Conservation (phyloP, 2,888 invertebrate species). For the Acleris literana region DNA sequence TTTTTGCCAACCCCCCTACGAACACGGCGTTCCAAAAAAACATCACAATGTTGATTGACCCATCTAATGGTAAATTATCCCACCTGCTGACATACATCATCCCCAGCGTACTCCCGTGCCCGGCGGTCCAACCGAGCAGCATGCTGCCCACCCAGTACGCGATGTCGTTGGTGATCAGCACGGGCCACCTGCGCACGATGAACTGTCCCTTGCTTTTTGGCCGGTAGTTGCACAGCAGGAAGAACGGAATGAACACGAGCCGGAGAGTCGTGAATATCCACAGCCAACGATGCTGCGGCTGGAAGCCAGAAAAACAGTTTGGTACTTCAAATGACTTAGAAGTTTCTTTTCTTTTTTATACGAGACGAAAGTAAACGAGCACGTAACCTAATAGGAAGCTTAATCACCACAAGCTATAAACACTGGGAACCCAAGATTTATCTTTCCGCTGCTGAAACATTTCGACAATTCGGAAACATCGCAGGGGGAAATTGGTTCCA, state of each 20-base stretch:
- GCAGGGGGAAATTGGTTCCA: no score
- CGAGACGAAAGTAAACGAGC: no score
- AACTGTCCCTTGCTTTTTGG: constrained; percentile 61
- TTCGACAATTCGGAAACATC: no score
- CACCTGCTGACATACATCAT: constrained; percentile 97
- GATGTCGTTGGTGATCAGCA: constrained; percentile 92
- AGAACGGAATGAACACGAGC: constrained; percentile 92
- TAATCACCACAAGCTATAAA: no score
- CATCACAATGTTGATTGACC: no score
- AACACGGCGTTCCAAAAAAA: no score
- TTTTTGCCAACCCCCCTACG: no score
- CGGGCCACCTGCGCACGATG: constrained; percentile 85
- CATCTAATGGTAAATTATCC: constrained; percentile 49
- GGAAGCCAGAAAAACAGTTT: constrained; percentile 48
- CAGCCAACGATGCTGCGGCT: constrained; percentile 92
- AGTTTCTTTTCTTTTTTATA: no score
- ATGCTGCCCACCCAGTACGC: constrained; percentile 89
- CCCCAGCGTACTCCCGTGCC: constrained; percentile 95
- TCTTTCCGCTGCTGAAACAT: no score
- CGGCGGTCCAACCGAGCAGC: constrained; percentile 93
- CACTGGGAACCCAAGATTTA: no score
- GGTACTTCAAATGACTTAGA: no score
- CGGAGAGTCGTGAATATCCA: constrained; percentile 86
- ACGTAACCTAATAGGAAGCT: no score
- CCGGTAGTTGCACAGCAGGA: constrained; percentile 95